Evolutionary conservation across 2,113 vertebrate species (phyloP).

Genomic region (Euleptes europaea): DNA sequence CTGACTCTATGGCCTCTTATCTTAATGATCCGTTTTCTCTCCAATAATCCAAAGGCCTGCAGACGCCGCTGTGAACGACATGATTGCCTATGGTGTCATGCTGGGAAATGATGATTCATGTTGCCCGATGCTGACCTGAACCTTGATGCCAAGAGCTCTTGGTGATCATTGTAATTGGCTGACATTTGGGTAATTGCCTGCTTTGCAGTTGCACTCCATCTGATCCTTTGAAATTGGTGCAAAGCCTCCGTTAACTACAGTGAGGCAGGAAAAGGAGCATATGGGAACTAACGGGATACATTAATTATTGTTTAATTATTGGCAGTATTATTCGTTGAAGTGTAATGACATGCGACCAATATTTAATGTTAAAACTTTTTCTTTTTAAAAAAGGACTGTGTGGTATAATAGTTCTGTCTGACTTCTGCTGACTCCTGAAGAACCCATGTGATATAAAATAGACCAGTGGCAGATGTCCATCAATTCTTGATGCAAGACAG

Average conservation of each 20-base stretch:
- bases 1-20: background rate
- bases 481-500: background rate
- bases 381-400: background rate
- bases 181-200: constrained; percentile 24
- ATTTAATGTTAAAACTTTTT: background rate
- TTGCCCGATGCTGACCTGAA: background rate
- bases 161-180: constrained; percentile 16
- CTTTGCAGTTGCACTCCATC: constrained; percentile 33
- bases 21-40: constrained; percentile 22
- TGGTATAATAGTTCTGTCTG: background rate
- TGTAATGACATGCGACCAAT: background rate
- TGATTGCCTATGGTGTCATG: constrained; percentile 14
- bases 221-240: constrained; percentile 15
- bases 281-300: constrained; percentile 16
- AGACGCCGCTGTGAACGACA: constrained; percentile 17
- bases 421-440: background rate
- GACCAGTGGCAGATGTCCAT: background rate
- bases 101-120: constrained; percentile 3
- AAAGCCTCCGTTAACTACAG: constrained; percentile 17
- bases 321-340: constrained; percentile 14
- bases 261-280: constrained; percentile 15
- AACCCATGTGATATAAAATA: background rate
- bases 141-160: constrained; percentile 1
- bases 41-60: constrained; percentile 8
- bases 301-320: constrained; percentile 40